These are phyloP conservation scores for Brachyptera putata DNA, from an alignment of 2,888 invertebrate genomes.

Conservation along the genomic window DNA sequence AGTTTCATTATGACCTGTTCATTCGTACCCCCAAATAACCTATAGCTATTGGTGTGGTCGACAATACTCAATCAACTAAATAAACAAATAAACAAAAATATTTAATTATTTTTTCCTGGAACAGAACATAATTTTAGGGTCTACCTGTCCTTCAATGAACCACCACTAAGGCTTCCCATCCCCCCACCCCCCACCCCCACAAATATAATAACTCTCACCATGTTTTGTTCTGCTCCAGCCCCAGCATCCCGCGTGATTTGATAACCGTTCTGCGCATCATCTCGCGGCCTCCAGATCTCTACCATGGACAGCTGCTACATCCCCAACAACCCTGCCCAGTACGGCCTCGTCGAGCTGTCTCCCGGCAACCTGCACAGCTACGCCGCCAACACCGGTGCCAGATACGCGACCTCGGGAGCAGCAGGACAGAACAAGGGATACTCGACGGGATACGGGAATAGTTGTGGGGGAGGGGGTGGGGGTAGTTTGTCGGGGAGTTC, in stretches of 20 bases:
- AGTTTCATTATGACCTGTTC: too few relatives aligned
- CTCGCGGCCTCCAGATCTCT: not conserved
- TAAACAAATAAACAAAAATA: too few relatives aligned
- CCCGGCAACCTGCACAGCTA: constrained; percentile 16
- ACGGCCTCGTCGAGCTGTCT: constrained; percentile 30
- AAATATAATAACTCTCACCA: not conserved
- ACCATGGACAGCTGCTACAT: constrained; percentile 37
- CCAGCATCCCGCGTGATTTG: not conserved
- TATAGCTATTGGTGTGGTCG: too few relatives aligned
- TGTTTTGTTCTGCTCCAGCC: not conserved
- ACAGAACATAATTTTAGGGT: too few relatives aligned
- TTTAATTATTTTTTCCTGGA: too few relatives aligned
- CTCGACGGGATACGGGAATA: constrained; percentile 11
- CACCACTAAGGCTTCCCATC: too few relatives aligned
- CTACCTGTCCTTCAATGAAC: too few relatives aligned
- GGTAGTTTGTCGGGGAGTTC: not conserved
- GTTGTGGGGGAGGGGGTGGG: constrained; percentile 43
- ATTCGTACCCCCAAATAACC: too few relatives aligned
- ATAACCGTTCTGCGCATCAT: not conserved
- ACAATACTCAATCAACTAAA: too few relatives aligned
- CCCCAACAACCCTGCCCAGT: constrained; percentile 37
- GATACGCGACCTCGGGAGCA: constrained; percentile 18
- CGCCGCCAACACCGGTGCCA: constrained; percentile 19
- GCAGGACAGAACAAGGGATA: not conserved
- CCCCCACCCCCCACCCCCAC: not conserved